These are phyloP conservation scores for Erythrolamprus reginae DNA, from an alignment of 2,113 vertebrate genomes.

Conservation along the genomic window DNA sequence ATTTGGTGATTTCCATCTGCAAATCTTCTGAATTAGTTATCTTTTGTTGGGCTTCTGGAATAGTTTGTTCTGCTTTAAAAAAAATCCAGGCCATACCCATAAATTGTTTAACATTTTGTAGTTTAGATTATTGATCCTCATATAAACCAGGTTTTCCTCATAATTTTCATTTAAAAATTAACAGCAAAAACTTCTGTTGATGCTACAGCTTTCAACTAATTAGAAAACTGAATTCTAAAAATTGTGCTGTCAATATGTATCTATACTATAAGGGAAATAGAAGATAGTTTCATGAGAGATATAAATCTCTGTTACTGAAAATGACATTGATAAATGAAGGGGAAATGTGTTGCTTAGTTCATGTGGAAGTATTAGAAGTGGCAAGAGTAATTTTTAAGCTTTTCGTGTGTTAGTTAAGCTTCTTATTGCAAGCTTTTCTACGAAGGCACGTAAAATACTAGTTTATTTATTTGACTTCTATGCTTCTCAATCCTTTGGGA, in stretches of 20 bases:
- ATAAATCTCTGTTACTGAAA: slow-evolving; percentile 21
- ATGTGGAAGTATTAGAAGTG: neutral
- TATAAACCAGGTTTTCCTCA: neutral
- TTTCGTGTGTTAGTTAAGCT: neutral
- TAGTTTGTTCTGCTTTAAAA: no score
- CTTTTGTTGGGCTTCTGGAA: neutral
- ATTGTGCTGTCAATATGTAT: slow-evolving; percentile 15
- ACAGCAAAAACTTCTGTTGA: slow-evolving; percentile 19
- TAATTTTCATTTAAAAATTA: neutral
- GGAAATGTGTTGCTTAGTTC: neutral
- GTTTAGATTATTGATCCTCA: neutral
- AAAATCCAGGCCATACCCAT: neutral
- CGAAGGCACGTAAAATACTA: neutral
- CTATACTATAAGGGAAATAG: slow-evolving; percentile 8
- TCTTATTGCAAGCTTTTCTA: neutral
- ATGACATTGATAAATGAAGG: slow-evolving; percentile 11
- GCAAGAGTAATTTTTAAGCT: neutral
- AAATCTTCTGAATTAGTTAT: neutral
- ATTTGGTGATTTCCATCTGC: neutral
- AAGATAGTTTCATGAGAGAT: slow-evolving; percentile 17
- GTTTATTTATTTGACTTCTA: no score
- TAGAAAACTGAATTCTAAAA: slow-evolving; percentile 24
- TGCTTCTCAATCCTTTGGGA: no score
- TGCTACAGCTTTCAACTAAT: neutral
- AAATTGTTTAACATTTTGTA: slow-evolving; percentile 1